Base-by-base conservation (phyloP, 2,113 vertebrate genomes). In the Galemys pyrenaicus region DNA sequence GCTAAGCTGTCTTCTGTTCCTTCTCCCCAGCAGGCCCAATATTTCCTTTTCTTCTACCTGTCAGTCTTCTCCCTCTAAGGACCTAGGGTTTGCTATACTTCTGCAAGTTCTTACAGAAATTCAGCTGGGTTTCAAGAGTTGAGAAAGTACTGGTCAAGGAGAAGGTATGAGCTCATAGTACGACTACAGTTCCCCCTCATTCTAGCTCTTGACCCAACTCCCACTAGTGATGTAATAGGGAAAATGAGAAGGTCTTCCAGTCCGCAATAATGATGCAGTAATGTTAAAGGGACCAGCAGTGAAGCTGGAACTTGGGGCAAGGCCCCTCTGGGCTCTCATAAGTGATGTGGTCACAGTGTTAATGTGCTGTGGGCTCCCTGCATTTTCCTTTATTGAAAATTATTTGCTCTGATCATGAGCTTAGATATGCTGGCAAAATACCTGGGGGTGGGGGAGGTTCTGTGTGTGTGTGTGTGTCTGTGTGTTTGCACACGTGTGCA, bases 391-490 rank as follows among this genome's bases (percentile, higher is more conserved):
- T 62, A 84, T 28, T 92, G 41, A 81, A 77, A 78, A 17, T 82
- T 87, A 56, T 86, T 77, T 86, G 73, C 44, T 83, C 62, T 88
- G 35, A 35, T 89, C 51, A 89, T 92, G 75, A 92, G 79, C 35
- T 84, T 80, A 68, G 54, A 56, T 32, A 62, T 22, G 28, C 32
- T 49, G 77, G 46, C 26, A 73, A 88, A 95, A 85, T 54, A 82
- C 37, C 20, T 44, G 16, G 24, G 39, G 8, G 3, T 11, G 49
- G 13, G 54, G 51, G 51, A 16, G 22, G 51, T 11, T 17, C 20
- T 35, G 44, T n/a, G 19, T 6, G 4, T 1, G 16, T 26, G 15
- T 5, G 37, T 54, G 19, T n/a, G 41, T 3, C 1, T 1, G 16
- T 26, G 15, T 3, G 49, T 54, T 26, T 19, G 19, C 26, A 32